These are phyloP conservation scores for Drosophila sp. DNA, from an alignment of 1,140 invertebrate species.

Conservation along the genomic window DNA sequence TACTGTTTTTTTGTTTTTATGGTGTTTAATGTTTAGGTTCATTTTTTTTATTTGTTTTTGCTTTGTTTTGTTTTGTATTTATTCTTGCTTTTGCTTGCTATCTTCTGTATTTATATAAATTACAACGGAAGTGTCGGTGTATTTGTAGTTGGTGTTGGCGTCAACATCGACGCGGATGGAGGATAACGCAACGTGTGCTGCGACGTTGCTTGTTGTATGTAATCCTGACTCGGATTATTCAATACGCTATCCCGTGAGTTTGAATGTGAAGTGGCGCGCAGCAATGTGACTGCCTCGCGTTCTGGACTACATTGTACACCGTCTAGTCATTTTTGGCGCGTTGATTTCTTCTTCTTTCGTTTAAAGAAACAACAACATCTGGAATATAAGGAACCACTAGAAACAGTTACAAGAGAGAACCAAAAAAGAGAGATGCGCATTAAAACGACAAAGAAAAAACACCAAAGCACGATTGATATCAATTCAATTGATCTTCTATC, in stretches of 20 bases:
- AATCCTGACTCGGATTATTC: constrained; percentile 85
- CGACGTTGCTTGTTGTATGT: constrained; percentile 85
- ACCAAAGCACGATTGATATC: constrained; percentile 54
- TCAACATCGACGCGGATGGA: constrained; percentile 85
- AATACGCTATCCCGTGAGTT: constrained; percentile 89
- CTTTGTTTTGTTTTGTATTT: constrained; percentile 33
- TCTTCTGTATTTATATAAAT: constrained; percentile 76
- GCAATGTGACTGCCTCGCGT: constrained; percentile 88
- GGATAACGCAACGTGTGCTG: constrained; percentile 85
- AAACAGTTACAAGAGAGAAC: constrained; percentile 74
- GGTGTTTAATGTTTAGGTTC: constrained; percentile 49
- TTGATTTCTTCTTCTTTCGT: constrained; percentile 96
- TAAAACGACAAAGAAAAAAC: constrained; percentile 84
- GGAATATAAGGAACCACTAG: constrained; percentile 85
- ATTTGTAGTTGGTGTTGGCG: constrained; percentile 85
- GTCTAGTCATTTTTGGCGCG: constrained; percentile 85
- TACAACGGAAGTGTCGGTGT: constrained; percentile 85
- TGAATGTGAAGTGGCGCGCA: constrained; percentile 88
- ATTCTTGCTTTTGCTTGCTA: constrained; percentile 43
- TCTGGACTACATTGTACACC: constrained; percentile 86
- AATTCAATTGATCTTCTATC: no score
- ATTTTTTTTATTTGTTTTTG: constrained; percentile 34
- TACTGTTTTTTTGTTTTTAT: constrained; percentile 60
- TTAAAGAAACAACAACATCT: constrained; percentile 99
- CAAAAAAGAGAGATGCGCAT: constrained; percentile 56